Conservation (phyloP, 2,888 invertebrate genomes). For the Nineta flava region DNA sequence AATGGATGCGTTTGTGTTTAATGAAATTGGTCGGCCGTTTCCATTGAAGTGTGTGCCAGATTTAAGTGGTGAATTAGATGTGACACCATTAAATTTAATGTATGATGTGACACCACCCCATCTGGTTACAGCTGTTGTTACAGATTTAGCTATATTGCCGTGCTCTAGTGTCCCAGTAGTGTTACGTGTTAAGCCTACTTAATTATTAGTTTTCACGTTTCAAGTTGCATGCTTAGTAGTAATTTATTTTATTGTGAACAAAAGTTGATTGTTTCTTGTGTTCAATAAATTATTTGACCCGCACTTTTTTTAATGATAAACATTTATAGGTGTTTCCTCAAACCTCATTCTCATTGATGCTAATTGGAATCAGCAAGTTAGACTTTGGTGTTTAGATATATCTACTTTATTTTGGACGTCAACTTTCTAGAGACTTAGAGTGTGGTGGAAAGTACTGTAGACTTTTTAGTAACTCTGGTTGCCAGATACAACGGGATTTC, state of each 20-base stretch:
- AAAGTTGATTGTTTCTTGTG: not conserved
- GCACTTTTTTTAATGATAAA: no score
- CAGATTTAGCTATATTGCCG: conserved; percentile 85
- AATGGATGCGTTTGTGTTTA: conserved; percentile 84
- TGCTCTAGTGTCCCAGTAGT: conserved; percentile 97
- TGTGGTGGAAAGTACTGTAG: no score
- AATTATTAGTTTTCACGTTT: conserved; percentile 17
- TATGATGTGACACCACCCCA: conserved; percentile 92
- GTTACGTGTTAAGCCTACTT: conserved; percentile 67
- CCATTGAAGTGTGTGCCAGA: conserved; percentile 34
- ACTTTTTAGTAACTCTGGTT: no score
- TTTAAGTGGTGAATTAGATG: conserved; percentile 31
- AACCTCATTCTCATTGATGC: no score
- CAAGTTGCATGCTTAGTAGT: not conserved
- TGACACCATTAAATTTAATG: conserved; percentile 63
- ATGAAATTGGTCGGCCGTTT: conserved; percentile 76
- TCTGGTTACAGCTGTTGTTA: conserved; percentile 84
- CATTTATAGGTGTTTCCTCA: no score
- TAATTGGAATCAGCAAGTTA: no score
- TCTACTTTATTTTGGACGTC: no score
- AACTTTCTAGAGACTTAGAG: no score
- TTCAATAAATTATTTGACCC: not conserved
- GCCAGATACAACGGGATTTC: no score
- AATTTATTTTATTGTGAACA: not conserved
- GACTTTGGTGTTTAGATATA: no score